These are phyloP conservation scores for Drosophila mimetica DNA, from an alignment of 2,888 invertebrate species.

Conservation along the genomic window DNA sequence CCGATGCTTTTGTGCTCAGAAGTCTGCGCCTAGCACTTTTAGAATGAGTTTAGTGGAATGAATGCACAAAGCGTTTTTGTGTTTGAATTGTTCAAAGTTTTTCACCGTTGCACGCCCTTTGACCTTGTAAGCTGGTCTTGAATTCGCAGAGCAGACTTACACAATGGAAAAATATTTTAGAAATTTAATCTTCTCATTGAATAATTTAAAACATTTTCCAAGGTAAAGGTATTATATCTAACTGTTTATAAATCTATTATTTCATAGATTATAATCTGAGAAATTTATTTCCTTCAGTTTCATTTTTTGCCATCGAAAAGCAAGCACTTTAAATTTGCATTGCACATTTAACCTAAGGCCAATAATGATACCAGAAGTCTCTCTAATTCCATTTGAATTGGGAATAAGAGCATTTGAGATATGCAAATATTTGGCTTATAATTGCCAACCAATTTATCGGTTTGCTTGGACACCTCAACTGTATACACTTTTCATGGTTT, in stretches of 20 bases:
- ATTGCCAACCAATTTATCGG: constrained; percentile 46
- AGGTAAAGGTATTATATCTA: not conserved
- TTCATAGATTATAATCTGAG: not conserved
- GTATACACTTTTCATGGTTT: constrained; percentile 18
- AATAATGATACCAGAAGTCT: constrained; percentile 26
- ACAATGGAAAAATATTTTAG: not conserved
- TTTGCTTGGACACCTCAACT: constrained; percentile 43
- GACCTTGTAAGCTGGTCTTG: constrained; percentile 13
- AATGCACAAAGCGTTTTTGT: constrained; percentile 18
- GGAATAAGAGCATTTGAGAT: constrained; percentile 25
- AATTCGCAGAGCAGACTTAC: not conserved
- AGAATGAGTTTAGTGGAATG: constrained; percentile 6
- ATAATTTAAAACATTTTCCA: not conserved
- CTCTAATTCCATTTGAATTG: constrained; percentile 39
- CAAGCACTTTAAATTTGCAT: not conserved
- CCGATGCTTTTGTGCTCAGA: not conserved
- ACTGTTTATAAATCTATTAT: not conserved
- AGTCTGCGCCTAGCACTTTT: not conserved
- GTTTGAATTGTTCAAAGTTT: constrained; percentile 21
- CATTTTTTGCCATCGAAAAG: not conserved
- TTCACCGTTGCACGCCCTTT: not conserved
- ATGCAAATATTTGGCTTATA: constrained; percentile 44
- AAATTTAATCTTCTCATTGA: not conserved
- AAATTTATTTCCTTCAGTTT: not conserved
- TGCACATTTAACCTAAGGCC: constrained; percentile 6